These are phyloP conservation scores for Penaeus japonicus DNA, from an alignment of 1,140 invertebrate genomes.

Conservation along the genomic window DNA sequence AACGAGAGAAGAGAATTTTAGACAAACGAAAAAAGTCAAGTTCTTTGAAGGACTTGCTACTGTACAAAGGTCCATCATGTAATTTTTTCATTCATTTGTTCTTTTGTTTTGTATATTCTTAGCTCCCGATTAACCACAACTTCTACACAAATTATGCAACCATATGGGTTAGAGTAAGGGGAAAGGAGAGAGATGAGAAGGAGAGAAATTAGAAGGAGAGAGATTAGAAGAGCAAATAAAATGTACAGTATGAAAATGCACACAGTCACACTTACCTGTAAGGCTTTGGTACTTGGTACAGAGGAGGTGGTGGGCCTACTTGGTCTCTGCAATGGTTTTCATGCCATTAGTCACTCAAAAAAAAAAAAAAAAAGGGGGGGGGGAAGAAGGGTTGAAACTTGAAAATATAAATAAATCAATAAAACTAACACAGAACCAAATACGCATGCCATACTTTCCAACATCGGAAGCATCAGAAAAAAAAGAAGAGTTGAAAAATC, in stretches of 20 bases:
- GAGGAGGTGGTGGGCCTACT: conserved; percentile 30
- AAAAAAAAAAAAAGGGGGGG: neutral
- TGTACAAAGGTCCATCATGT: no score
- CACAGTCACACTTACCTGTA: conserved; percentile 27
- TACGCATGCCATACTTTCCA: no score
- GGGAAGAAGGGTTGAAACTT: neutral
- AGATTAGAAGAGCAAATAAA: neutral
- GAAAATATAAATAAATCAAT: neutral
- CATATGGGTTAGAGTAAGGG: neutral
- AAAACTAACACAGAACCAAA: no score
- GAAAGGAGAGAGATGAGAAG: neutral
- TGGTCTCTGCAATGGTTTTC: conserved; percentile 45
- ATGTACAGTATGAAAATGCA: neutral
- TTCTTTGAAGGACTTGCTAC: no score
- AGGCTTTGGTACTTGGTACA: conserved; percentile 44
- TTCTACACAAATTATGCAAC: neutral
- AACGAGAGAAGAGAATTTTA: no score
- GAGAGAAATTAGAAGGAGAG: neutral
- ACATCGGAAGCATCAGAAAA: no score
- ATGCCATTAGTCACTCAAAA: conserved; percentile 28
- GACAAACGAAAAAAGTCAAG: no score
- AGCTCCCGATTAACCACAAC: no score
- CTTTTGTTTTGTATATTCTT: no score
- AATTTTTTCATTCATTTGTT: no score
- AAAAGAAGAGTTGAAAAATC: no score